Evolutionary conservation across 1,140 invertebrate species (phyloP), one percentile per base, ranked within the genome.

Genomic region (Rhopalosiphum maidis): DNA sequence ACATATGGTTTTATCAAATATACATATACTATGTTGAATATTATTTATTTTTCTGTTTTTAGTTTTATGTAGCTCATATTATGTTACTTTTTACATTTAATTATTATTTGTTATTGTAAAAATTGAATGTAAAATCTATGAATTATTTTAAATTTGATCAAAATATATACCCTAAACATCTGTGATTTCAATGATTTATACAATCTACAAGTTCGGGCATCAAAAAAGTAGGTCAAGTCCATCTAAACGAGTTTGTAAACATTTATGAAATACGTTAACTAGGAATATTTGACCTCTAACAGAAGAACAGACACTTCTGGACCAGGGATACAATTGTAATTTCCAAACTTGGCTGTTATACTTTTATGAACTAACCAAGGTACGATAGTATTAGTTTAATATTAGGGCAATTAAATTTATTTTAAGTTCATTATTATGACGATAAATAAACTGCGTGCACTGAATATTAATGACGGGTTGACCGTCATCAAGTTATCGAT

Each of bases 221-320:
- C 37, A 43, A 68, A 25, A n/a, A 68, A 60, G 7, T 43, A 18
- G 89, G 89, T 68, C 89, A 90, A 90, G 89, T 90, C 89, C 35
- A 46, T 68, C 4, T 30, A 43, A 68, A 90, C 89, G 54, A 68
- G 54, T 60, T 90, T 60, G 43, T 68, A 41, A 41, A 68, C 89
- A 55, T 90, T 90, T 77, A 89, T 7, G 35, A 87, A 89, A 41
- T 37, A 89, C 51, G 22, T 55, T 55, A 89, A 37, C 23, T 23
- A 37, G 51, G n/a, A 55, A 89, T 37, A 37, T 89, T 89, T 54
- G 48, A 35, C 88, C 88, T 89, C 51, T 25, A 55, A 89, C 5
- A 22, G 41, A 30, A 23, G 35, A 54, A 25, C n/a, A 18, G 41
- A 89, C 18, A 35, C n/a, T 35, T 35, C 30, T 88, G 23, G 46